Percentiles rank a stretch among this genome's conserved stretches.
These are phyloP conservation scores for Saguinus midas DNA, from an alignment of 2,113 vertebrate species.

Conservation along the genomic window DNA sequence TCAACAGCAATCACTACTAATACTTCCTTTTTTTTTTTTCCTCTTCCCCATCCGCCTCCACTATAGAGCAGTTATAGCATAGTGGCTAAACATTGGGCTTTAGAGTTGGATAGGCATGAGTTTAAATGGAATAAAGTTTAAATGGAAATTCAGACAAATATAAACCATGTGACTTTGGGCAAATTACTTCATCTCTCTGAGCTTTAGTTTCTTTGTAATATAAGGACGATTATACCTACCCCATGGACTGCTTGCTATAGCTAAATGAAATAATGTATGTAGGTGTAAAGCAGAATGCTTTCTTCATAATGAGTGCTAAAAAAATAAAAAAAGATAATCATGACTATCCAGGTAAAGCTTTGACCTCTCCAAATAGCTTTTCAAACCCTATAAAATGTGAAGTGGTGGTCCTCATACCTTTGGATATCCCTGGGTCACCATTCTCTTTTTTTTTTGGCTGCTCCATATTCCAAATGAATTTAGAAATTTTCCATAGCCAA, in stretches of 20 bases:
- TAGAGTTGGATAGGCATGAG: background rate
- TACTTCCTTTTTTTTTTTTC: background rate
- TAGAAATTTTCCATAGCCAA: background rate
- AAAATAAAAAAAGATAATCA: background rate
- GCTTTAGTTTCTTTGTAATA: background rate
- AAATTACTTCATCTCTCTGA: background rate
- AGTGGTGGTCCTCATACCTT: background rate
- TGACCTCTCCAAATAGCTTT: background rate
- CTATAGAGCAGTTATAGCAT: background rate
- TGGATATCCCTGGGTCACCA: background rate
- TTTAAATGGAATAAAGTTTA: slow-evolving; percentile 34
- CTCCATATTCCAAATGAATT: background rate
- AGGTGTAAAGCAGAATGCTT: background rate
- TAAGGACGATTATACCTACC: background rate
- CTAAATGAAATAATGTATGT: background rate
- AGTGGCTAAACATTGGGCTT: background rate
- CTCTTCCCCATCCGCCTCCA: background rate
- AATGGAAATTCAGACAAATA: background rate
- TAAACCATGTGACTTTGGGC: background rate
- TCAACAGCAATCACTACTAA: background rate
- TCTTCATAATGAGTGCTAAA: background rate
- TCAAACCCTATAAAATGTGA: slow-evolving; percentile 4
- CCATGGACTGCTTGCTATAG: background rate
- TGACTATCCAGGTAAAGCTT: background rate
- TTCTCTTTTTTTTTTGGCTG: background rate